Percentiles rank a stretch among this genome's conserved stretches.
Evolutionary conservation across 1,140 invertebrate genomes (phyloP).

Genomic region (Drosophila tsacasi): DNA sequence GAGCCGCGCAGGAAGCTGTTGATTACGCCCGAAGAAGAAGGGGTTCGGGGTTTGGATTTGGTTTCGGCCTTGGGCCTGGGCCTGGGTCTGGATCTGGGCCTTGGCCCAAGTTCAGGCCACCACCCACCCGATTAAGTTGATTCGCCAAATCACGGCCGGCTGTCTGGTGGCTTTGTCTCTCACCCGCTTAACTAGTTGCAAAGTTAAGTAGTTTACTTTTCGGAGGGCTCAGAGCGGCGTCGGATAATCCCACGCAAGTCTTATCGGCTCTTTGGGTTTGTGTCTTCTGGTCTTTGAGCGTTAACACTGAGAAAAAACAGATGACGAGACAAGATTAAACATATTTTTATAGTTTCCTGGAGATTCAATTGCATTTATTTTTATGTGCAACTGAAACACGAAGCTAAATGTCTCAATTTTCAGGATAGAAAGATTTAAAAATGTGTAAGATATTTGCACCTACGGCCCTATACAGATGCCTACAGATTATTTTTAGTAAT

Average conservation of each 20-base stretch:
- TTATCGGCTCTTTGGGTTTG: slow-evolving; percentile 39
- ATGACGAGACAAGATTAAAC: neutral
- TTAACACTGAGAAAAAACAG: neutral
- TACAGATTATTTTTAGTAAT: neutral
- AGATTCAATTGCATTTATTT: neutral
- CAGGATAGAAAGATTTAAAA: no score
- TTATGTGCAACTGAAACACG: neutral
- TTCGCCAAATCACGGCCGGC: slow-evolving; percentile 54
- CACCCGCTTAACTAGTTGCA: slow-evolving; percentile 76
- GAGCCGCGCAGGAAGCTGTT: slow-evolving; percentile 65
- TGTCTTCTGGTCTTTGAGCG: slow-evolving; percentile 10
- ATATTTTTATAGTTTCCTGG: neutral
- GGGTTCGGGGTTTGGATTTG: slow-evolving; percentile 38
- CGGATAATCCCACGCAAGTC: slow-evolving; percentile 62
- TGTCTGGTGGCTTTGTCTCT: slow-evolving; percentile 58
- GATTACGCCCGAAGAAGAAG: slow-evolving; percentile 71
- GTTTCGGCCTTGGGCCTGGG: slow-evolving; percentile 6
- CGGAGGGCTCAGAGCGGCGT: slow-evolving; percentile 27
- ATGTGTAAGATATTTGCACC: no score
- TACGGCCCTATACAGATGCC: neutral
- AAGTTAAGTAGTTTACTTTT: slow-evolving; percentile 80
- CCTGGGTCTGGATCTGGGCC: slow-evolving; percentile 6
- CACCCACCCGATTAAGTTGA: slow-evolving; percentile 53
- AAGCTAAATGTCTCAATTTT: no score
- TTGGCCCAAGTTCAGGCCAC: slow-evolving; percentile 16